These are phyloP conservation scores for Drosophila pegasa DNA, from an alignment of 2,888 invertebrate genomes.

Conservation along the genomic window DNA sequence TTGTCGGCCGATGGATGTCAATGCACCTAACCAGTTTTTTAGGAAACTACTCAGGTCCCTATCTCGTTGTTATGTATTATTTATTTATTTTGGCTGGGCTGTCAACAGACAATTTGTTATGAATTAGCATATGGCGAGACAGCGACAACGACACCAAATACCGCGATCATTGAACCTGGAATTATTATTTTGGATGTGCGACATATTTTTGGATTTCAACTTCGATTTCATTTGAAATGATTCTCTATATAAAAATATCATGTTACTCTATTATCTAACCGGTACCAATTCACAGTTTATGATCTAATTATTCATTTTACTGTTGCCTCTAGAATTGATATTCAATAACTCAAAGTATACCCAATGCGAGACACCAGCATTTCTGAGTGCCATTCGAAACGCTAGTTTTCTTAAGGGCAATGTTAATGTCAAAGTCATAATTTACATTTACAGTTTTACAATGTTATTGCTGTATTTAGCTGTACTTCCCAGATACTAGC, in stretches of 20 bases:
- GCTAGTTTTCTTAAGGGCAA: constrained; percentile 64
- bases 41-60: constrained; percentile 33
- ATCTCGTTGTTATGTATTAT: constrained; percentile 36
- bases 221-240: constrained; percentile 39
- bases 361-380: constrained; percentile 54
- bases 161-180: constrained; percentile 65
- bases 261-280: constrained; percentile 22
- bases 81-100: constrained; percentile 53
- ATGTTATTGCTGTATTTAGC: constrained; percentile 18
- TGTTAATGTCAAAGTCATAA: constrained; percentile 70
- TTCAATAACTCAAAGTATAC: constrained; percentile 18
- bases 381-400: constrained; percentile 32
- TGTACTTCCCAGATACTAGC: not conserved
- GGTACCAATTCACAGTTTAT: constrained; percentile 30
- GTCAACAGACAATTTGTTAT: constrained; percentile 46
- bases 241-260: constrained; percentile 29
- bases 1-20: constrained; percentile 51
- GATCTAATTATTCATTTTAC: constrained; percentile 25
- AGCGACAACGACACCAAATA: constrained; percentile 12
- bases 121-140: constrained; percentile 65
- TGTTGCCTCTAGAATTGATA: not conserved
- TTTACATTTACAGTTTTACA: constrained; percentile 55
- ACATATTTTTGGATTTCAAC: constrained; percentile 42
- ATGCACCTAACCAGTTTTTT: constrained; percentile 57
- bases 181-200: constrained; percentile 33